A percentile compares a stretch with the other conserved stretches of the same genome.
Evolutionary conservation across 2,888 invertebrate species (phyloP).

Genomic region (Elgonia sp.): DNA sequence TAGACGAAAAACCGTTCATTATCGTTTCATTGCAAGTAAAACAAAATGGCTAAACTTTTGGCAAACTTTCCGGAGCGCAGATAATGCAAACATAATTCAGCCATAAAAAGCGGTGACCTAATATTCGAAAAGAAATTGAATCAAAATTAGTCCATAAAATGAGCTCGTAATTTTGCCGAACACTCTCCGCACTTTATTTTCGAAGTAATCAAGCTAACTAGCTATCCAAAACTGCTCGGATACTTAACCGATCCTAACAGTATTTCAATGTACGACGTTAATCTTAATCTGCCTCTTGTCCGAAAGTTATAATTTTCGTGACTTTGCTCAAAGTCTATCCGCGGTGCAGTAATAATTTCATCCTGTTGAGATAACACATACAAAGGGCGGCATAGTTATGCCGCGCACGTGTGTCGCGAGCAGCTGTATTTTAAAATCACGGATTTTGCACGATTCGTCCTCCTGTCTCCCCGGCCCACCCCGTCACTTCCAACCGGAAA

Average conservation of each 20-base stretch:
- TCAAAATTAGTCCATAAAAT: conserved; percentile 38
- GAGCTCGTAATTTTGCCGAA: conserved; percentile 35
- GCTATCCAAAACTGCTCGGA: conserved; percentile 11
- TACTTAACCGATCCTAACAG: conserved; percentile 45
- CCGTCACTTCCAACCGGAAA: conserved; percentile 69
- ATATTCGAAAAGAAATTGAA: conserved; percentile 24
- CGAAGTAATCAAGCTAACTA: conserved; percentile 41
- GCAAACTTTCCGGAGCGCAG: not conserved
- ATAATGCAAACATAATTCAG: conserved; percentile 31
- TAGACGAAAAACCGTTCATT: conserved; percentile 32
- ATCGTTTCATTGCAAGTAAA: conserved; percentile 8
- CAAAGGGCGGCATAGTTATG: conserved; percentile 81
- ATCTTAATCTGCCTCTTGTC: conserved; percentile 58
- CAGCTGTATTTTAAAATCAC: conserved; percentile 84
- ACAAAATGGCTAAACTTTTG: conserved; percentile 22
- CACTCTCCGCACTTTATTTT: conserved; percentile 15
- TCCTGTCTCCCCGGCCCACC: not conserved
- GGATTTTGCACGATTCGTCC: conserved; percentile 76
- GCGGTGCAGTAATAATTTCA: conserved; percentile 70
- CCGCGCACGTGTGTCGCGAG: conserved; percentile 81
- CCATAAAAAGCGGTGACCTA: not conserved
- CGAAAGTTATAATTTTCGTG: conserved; percentile 66
- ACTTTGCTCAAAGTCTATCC: conserved; percentile 62
- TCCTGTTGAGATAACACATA: conserved; percentile 75
- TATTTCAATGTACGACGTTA: conserved; percentile 53